Percentiles rank a stretch among this genome's conserved stretches.
Evolutionary conservation across 2,797 vertebrate species (phyloP).

Genomic region (Hydrophis major): DNA sequence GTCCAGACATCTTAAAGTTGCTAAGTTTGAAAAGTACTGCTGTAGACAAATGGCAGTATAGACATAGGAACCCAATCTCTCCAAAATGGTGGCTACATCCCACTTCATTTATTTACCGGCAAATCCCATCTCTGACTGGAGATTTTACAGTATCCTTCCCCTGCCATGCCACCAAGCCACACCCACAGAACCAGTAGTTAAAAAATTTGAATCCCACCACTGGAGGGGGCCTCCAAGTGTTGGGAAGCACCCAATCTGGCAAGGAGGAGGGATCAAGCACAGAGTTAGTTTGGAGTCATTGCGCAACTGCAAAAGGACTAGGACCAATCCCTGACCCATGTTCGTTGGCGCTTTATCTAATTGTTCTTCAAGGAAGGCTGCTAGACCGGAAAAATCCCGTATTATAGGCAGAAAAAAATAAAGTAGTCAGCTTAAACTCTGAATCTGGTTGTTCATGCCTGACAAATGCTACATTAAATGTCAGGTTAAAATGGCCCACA

Average conservation of each 20-base stretch:
- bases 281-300: background rate
- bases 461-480: background rate
- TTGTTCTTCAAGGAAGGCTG: background rate
- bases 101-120: background rate
- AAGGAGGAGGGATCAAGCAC: background rate
- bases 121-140: too few species aligned
- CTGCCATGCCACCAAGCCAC: too few species aligned
- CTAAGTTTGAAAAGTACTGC: background rate
- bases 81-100: background rate
- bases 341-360: background rate
- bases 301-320: background rate
- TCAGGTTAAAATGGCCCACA: background rate
- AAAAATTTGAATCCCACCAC: too few species aligned
- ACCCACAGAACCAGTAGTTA: too few species aligned
- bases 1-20: background rate
- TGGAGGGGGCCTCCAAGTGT: background rate
- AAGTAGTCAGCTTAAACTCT: background rate
- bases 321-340: background rate
- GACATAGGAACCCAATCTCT: background rate
- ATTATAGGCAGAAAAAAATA: background rate
- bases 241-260: background rate
- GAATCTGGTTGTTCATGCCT: background rate
- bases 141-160: too few species aligned
- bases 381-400: background rate
- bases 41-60: background rate